A percentile compares a stretch with the other conserved stretches of the same genome.
Evolutionary conservation across 2,888 invertebrate species (phyloP).

Genomic region (Strigamia maritima): DNA sequence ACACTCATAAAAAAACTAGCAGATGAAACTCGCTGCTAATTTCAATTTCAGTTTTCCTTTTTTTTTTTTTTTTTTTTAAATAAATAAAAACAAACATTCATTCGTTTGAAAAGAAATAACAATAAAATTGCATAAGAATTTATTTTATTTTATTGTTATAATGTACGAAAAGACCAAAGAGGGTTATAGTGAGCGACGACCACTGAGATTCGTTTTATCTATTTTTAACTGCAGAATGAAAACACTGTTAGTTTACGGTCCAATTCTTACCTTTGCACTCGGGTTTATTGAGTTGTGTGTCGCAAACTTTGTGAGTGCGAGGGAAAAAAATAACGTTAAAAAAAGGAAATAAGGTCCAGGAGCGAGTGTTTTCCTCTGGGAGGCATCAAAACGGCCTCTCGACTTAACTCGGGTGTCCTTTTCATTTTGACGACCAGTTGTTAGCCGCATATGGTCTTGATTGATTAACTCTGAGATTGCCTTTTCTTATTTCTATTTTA

Average conservation of each 20-base stretch:
- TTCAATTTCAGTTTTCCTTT: background rate
- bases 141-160: background rate
- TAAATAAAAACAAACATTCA: no score
- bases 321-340: constrained; percentile 2
- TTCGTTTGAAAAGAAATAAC: background rate
- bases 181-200: no score
- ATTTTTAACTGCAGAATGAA: constrained; percentile 1
- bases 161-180: background rate
- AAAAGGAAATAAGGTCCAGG: background rate
- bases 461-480: constrained; percentile 9
- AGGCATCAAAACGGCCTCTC: constrained; percentile 9
- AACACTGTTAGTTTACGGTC: constrained; percentile 12
- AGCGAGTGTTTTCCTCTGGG: background rate
- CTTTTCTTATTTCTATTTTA: constrained; percentile 9
- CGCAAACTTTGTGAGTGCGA: constrained; percentile 3
- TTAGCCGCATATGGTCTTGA: constrained; percentile 3
- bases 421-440: background rate
- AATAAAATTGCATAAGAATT: background rate
- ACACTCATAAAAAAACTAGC: background rate
- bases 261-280: background rate
- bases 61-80: background rate
- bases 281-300: constrained; percentile 1
- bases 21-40: background rate
- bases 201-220: constrained; percentile 6
- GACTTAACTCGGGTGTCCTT: background rate